phyloP scores from a whole-genome alignment of 2,888 invertebrate species.

The Troides oblongomaculatus region DNA sequence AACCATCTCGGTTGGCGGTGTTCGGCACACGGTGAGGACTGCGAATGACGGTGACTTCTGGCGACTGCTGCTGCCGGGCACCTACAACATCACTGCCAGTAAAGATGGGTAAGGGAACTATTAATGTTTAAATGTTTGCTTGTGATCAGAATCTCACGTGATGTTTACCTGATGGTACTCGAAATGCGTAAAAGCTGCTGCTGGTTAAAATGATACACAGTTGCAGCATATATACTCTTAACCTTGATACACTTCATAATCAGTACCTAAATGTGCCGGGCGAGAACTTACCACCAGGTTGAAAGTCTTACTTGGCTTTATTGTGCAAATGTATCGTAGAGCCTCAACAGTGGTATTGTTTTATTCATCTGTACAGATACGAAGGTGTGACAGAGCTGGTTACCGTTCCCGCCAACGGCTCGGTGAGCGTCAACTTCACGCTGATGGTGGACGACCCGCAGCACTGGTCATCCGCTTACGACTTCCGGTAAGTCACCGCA shows the following conservation, averaged over 20 bases:
- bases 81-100: constrained; percentile 87
- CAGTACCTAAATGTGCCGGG: no score
- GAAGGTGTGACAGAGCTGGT: constrained; percentile 83
- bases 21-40: constrained; percentile 85
- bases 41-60: constrained; percentile 93
- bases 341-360: no score
- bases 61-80: constrained; percentile 92
- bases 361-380: constrained; percentile 62
- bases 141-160: no score
- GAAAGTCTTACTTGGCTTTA: no score
- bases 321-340: no score
- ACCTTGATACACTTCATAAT: no score
- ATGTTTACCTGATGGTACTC: no score
- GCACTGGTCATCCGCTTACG: constrained; percentile 92
- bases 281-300: no score
- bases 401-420: constrained; percentile 79
- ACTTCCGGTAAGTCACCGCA: constrained; percentile 81
- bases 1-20: constrained; percentile 86
- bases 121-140: no score
- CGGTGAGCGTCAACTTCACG: constrained; percentile 86
- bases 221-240: no score
- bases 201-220: no score
- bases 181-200: no score
- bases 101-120: constrained; percentile 81
- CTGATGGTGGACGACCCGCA: constrained; percentile 89